Percentiles rank a stretch among this genome's conserved stretches.
Conservation (phyloP, 2,797 vertebrate genomes). For the Vireo griseus region DNA sequence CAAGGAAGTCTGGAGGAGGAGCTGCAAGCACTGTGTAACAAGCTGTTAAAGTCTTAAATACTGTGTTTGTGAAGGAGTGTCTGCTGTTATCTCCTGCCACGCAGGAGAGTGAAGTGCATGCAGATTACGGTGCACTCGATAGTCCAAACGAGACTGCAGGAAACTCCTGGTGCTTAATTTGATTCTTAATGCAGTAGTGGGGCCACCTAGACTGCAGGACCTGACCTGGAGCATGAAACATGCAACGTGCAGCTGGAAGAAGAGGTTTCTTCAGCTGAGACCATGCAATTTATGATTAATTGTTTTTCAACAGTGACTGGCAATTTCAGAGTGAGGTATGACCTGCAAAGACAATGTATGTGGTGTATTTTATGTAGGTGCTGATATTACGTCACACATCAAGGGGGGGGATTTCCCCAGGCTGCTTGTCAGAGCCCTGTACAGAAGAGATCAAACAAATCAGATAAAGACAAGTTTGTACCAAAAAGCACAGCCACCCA, state of each 20-base stretch:
- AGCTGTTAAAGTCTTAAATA: background rate
- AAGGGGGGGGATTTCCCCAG: background rate
- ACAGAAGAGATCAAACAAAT: slow-evolving; percentile 16
- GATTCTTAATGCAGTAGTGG: background rate
- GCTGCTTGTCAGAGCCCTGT: background rate
- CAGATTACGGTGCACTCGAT: background rate
- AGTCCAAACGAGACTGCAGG: background rate
- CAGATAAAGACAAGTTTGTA: background rate
- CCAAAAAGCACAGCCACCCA: background rate
- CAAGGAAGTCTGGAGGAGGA: background rate
- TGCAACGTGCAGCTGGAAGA: background rate
- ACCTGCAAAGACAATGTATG: background rate
- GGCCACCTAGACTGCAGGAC: background rate
- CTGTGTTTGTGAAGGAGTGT: background rate
- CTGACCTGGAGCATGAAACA: background rate
- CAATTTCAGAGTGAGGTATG: background rate
- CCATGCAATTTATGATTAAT: background rate
- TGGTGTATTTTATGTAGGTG: background rate
- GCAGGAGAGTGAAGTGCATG: background rate
- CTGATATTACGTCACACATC: background rate
- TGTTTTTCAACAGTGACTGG: background rate
- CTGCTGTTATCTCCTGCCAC: background rate
- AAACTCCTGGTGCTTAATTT: background rate
- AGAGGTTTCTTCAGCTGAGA: background rate
- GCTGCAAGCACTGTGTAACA: background rate